phyloP scores from a whole-genome alignment of 2,888 invertebrate species.

The Drosophila tanythrix region DNA sequence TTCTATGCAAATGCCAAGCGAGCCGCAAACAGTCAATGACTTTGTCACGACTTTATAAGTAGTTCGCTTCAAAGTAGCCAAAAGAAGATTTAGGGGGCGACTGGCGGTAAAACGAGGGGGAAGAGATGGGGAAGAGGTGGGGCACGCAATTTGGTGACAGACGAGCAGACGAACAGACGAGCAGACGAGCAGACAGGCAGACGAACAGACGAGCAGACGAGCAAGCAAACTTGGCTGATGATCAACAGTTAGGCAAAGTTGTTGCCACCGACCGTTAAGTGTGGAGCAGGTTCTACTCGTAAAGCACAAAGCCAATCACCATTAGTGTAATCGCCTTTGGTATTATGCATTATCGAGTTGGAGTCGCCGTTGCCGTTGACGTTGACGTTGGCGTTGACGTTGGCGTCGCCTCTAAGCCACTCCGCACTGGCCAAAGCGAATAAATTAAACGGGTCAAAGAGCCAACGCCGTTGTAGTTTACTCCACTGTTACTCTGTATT shows the following conservation, averaged over 20 bases:
- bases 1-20: constrained; percentile 75
- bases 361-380: constrained; percentile 7
- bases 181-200: constrained; percentile 19
- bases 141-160: constrained; percentile 43
- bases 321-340: constrained; percentile 79
- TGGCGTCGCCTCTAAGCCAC: constrained; percentile 42
- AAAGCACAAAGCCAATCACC: constrained; percentile 79
- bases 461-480: constrained; percentile 45
- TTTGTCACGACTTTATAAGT: constrained; percentile 80
- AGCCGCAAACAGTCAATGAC: constrained; percentile 77
- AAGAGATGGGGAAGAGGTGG: neutral
- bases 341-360: constrained; percentile 72
- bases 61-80: constrained; percentile 65
- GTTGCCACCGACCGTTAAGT: constrained; percentile 69
- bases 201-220: constrained; percentile 22
- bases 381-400: neutral
- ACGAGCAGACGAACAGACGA: constrained; percentile 30
- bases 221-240: constrained; percentile 62
- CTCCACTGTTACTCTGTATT: neutral
- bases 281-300: constrained; percentile 45
- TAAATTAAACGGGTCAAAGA: constrained; percentile 73
- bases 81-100: constrained; percentile 27
- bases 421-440: constrained; percentile 45
- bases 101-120: neutral
- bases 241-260: constrained; percentile 77